Conservation (phyloP, 2,888 invertebrate species). For the Drosophila lacicola region DNA sequence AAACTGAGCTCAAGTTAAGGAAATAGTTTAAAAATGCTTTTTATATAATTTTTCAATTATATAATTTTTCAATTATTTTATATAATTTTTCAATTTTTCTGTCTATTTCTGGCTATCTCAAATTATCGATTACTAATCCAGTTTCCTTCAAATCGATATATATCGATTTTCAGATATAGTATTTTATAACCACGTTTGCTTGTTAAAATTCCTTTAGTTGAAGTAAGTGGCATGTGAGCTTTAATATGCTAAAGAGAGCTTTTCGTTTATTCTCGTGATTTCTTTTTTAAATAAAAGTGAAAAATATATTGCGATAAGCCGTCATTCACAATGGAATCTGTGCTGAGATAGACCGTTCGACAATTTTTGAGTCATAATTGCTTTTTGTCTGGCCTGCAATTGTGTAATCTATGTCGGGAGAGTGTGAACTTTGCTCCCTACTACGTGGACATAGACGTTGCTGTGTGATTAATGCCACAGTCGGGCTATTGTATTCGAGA, state of each 20-base stretch:
- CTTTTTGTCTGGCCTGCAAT: constrained; percentile 47
- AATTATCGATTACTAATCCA: too few relatives aligned
- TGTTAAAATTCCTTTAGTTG: too few relatives aligned
- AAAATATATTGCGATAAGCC: constrained; percentile 52
- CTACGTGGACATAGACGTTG: constrained; percentile 38
- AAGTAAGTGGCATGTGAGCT: too few relatives aligned
- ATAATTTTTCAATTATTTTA: too few relatives aligned
- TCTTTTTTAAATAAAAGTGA: neutral
- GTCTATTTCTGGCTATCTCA: too few relatives aligned
- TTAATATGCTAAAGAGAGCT: neutral
- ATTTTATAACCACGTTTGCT: too few relatives aligned
- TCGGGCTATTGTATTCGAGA: constrained; percentile 21
- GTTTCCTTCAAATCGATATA: too few relatives aligned
- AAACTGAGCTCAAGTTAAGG: too few relatives aligned
- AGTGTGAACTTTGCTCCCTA: constrained; percentile 63
- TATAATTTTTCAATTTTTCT: too few relatives aligned
- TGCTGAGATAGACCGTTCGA: constrained; percentile 6
- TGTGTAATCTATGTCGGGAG: constrained; percentile 33
- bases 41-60: too few relatives aligned
- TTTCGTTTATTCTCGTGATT: neutral
- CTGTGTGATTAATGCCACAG: constrained; percentile 47
- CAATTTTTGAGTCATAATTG: constrained; percentile 64
- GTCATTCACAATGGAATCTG: constrained; percentile 22
- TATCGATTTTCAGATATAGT: too few relatives aligned
- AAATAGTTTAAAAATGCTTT: too few relatives aligned